These are phyloP conservation scores for Caenorhabditis sp. DNA, from an alignment of 2,888 invertebrate genomes.

Conservation along the genomic window DNA sequence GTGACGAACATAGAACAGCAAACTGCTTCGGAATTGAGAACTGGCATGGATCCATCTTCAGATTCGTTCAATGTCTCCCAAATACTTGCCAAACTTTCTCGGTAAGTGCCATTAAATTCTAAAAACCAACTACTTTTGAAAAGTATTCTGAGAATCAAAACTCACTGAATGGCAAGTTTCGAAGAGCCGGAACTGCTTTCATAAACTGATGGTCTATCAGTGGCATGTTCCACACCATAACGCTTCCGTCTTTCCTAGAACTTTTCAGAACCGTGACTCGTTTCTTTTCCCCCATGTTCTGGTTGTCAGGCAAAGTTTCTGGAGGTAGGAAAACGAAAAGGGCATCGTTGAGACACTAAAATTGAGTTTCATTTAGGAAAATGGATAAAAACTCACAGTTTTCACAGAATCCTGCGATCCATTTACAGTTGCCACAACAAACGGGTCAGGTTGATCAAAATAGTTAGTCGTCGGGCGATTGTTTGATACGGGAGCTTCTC, in stretches of 20 bases:
- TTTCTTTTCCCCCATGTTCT: constrained; percentile 9
- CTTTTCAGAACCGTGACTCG: constrained; percentile 34
- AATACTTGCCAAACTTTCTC: constrained; percentile 67
- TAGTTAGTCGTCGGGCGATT: constrained; percentile 59
- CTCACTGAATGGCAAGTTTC: constrained; percentile 64
- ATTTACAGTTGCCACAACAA: constrained; percentile 77
- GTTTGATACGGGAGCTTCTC: background rate
- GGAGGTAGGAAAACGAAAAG: constrained; percentile 39
- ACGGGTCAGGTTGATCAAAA: constrained; percentile 73
- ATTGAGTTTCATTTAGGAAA: background rate
- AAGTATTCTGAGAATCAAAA: too few species aligned
- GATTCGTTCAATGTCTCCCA: constrained; percentile 68
- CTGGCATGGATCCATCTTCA: constrained; percentile 61
- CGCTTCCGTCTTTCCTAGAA: constrained; percentile 57
- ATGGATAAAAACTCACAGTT: constrained; percentile 22
- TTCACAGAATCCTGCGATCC: constrained; percentile 44
- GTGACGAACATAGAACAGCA: constrained; percentile 91
- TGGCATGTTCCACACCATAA: constrained; percentile 72
- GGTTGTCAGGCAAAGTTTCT: background rate
- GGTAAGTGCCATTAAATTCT: constrained; percentile 76
- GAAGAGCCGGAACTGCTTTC: constrained; percentile 59
- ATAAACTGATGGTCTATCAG: constrained; percentile 71
- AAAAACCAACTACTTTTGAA: constrained; percentile 11
- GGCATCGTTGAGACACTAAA: constrained; percentile 67
- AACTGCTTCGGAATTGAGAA: constrained; percentile 64